Evolutionary conservation across 2,797 vertebrate species (phyloP), one percentile per base, ranked within the genome.

Genomic region (Gadopsis bispinosus): DNA sequence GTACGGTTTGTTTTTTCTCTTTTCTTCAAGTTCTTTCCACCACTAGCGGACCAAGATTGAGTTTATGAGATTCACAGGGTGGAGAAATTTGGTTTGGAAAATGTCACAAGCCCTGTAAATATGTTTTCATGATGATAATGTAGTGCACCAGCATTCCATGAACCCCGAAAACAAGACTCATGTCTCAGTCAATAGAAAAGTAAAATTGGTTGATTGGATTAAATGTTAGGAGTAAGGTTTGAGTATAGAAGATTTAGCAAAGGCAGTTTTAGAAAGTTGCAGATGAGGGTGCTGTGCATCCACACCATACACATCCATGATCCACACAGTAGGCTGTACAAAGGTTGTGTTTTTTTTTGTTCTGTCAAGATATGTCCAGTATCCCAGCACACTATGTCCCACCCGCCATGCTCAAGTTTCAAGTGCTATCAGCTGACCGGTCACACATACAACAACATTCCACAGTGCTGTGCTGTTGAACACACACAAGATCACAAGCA

Each of bases 261-360:
- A 59, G 8, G 61, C 39, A 1, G 11, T 4, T 41, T 41, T 41
- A 41, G 39, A 41, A 41, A 41, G 12, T 41, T 8, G 64, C 54
- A 41, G 16, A 61, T 20, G 20, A 70, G 51, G 16, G 7, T 20
- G 47, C 29, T 41, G 41, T 48, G 17, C 16, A 10, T 31, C 10
- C 37, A 39, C 10, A 9, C 37, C 10, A 39, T 39, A 39, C 7
- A 39, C 37, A 39, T 39, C 37, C 3, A 39, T 39, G 37, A 11
- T 45, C 5, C 37, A 51, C 20, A 75, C 11, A 68, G 55, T 9
- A 22, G 47, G 47, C 47, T 29, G 71, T 13, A 59, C 62, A 75
- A 75, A 61, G 54, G 58, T 70, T 75, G 31, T 64, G 48, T 76
- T 77, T 75, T 73, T 37, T n/a, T 26, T 26, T 64, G 68, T 64